Evolutionary conservation across 37 sponge, comb jelly and placozoan species (phyloP), one percentile per base, ranked within the genome.

Genomic region (Agelas oroides): DNA sequence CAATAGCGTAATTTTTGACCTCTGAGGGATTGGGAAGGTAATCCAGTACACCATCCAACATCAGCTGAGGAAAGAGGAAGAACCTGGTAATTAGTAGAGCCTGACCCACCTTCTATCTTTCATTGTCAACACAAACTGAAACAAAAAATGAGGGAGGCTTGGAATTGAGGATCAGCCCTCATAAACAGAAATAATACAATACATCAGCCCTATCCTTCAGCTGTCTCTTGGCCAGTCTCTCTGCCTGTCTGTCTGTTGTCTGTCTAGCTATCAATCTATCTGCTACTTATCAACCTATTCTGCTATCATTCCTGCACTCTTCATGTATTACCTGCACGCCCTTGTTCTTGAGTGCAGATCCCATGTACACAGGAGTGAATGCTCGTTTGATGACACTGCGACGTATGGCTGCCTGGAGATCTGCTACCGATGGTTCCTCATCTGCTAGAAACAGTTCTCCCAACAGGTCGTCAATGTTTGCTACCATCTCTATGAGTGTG

Each of bases 271-370:
- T n/a, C n/a, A n/a, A n/a, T n/a, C n/a, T n/a, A n/a, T n/a, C n/a
- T n/a, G 2, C 63, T 11, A 61, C 11, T 8, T 46, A 46, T 46
- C 46, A 46, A 46, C 8, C 46, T 46, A 46, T 46, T 8, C 46
- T 3, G 3, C 46, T 8, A 46, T 46, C 46, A 12, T 12, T 46
- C 46, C 46, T 3, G 3, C 46, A 3, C 3, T 46, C 46, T 46
- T 46, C 8, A 8, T 46, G 46, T 46, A 46, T 46, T 19, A 93
- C 94, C 87, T 94, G 96, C 15, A 94, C 86, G 38, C 97, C 99
- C 79, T 99, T 99, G 85, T 99, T 99, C 88, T 99, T 99, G 59
- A 99, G 90, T 57, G 99, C 99, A 40, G 96, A 93, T 12, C 99
- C 99, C 84, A 94, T 63, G 19, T 97, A 76, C n/a, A 99, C 99